These are phyloP conservation scores for Halichondria panicea DNA, from an alignment of 37 sponge, comb jelly and placozoan genomes.

Conservation along the genomic window DNA sequence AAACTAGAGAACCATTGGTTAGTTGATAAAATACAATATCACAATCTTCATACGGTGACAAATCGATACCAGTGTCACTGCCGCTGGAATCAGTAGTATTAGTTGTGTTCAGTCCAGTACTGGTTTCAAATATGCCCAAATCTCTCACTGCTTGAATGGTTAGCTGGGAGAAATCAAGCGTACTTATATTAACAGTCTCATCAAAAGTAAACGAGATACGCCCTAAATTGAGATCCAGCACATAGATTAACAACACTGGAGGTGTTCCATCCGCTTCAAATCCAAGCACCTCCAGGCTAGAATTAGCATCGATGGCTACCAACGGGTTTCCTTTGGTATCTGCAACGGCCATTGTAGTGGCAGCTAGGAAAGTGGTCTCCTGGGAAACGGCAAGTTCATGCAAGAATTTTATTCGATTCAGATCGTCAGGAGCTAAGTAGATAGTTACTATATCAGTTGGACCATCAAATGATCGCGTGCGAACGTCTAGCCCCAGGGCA, in stretches of 20 bases:
- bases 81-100: conserved; percentile 2
- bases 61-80: conserved; percentile 16
- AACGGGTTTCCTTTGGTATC: conserved; percentile 69
- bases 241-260: conserved; percentile 44
- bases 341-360: conserved; percentile 22
- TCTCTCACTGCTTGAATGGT: conserved; percentile 58
- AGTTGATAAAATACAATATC: conserved; percentile 18
- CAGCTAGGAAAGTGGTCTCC: conserved; percentile 64
- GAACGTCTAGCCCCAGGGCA: conserved; percentile 30
- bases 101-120: background rate
- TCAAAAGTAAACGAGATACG: conserved; percentile 71
- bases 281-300: conserved; percentile 45
- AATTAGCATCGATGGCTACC: conserved; percentile 15
- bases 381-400: conserved; percentile 61
- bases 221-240: conserved; percentile 68
- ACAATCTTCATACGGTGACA: conserved; percentile 27
- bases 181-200: conserved; percentile 77
- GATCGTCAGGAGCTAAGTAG: conserved; percentile 44
- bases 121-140: conserved; percentile 16
- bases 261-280: conserved; percentile 59
- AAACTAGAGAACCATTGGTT: conserved; percentile 15
- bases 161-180: conserved; percentile 48
- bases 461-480: conserved; percentile 23
- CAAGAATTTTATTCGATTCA: conserved; percentile 76
- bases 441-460: conserved; percentile 64